These are phyloP conservation scores for Drosophila varians DNA, from an alignment of 1,140 invertebrate genomes.

Conservation along the genomic window DNA sequence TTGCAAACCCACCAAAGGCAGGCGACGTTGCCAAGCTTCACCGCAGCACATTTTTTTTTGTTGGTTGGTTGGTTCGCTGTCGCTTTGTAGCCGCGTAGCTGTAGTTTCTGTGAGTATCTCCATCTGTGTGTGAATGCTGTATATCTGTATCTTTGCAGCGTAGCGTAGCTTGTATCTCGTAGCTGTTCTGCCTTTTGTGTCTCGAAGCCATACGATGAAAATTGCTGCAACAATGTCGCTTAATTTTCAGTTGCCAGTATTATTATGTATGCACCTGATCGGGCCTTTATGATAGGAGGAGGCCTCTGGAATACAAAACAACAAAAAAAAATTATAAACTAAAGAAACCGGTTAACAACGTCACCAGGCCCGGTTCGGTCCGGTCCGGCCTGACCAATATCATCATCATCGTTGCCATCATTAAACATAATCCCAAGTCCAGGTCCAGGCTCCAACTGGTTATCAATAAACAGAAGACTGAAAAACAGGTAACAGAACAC, in stretches of 20 bases:
- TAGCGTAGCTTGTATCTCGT: slow-evolving; percentile 15
- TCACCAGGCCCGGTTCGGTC: slow-evolving; percentile 31
- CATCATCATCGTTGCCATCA: slow-evolving; percentile 18
- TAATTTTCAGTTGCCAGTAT: slow-evolving; percentile 59
- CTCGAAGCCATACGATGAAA: slow-evolving; percentile 54
- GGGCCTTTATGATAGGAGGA: slow-evolving; percentile 46
- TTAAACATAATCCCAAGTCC: slow-evolving; percentile 24
- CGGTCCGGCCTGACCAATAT: slow-evolving; percentile 16
- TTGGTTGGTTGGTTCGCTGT: slow-evolving; percentile 32
- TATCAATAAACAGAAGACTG: slow-evolving; percentile 33
- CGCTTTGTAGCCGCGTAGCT: slow-evolving; percentile 44
- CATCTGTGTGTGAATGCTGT: slow-evolving; percentile 35
- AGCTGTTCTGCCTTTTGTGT: slow-evolving; percentile 16
- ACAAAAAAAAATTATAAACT: not conserved
- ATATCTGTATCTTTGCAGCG: slow-evolving; percentile 53
- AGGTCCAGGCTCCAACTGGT: slow-evolving; percentile 41
- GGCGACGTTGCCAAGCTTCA: slow-evolving; percentile 67
- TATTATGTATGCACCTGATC: slow-evolving; percentile 66
- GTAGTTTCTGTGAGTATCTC: slow-evolving; percentile 22
- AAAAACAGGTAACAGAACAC: slow-evolving; percentile 44
- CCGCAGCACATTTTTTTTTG: slow-evolving; percentile 37
- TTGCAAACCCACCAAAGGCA: slow-evolving; percentile 33
- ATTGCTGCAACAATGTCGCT: slow-evolving; percentile 60
- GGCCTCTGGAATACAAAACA: slow-evolving; percentile 16
- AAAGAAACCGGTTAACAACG: slow-evolving; percentile 66